Percentiles rank a stretch among this genome's conserved stretches.
Conservation (phyloP, 2,797 vertebrate genomes). For the Notamacropus eugenii region DNA sequence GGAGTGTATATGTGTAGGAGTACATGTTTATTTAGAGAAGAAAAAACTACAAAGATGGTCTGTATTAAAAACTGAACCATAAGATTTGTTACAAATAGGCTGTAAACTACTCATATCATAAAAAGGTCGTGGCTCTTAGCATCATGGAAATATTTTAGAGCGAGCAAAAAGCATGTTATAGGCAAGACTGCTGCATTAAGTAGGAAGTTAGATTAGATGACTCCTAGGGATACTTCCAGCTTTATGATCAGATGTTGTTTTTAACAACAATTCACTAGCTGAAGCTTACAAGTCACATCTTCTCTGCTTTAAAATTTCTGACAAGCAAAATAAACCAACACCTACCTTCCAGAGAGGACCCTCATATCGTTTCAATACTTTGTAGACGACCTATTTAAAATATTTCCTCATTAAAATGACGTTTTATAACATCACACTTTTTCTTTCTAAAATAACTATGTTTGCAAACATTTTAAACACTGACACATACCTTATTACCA, state of each 20-base stretch:
- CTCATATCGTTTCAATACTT: constrained; percentile 88
- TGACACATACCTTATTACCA: constrained; percentile 86
- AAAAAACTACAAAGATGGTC: constrained; percentile 3
- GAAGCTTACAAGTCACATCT: not conserved
- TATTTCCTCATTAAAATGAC: constrained; percentile 16
- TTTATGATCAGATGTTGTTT: not conserved
- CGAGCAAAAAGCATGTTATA: not conserved
- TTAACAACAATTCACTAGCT: not conserved
- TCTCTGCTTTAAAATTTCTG: not conserved
- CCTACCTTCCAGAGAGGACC: constrained; percentile 94
- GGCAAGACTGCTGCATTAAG: not conserved
- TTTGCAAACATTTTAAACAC: not conserved
- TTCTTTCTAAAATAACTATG: constrained; percentile 15
- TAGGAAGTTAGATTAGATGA: not conserved
- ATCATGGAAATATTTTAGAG: not conserved
- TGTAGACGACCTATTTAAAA: constrained; percentile 84
- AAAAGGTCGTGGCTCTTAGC: constrained; percentile 37
- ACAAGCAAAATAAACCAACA: not conserved
- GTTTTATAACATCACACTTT: not conserved
- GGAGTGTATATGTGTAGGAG: not conserved
- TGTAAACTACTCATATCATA: not conserved
- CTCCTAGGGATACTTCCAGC: not conserved
- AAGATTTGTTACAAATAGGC: not conserved
- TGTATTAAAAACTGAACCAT: not conserved
- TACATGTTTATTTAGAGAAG: not conserved